phyloP scores from a whole-genome alignment of 2,797 vertebrate genomes.

The Arremon aurantiirostris region DNA sequence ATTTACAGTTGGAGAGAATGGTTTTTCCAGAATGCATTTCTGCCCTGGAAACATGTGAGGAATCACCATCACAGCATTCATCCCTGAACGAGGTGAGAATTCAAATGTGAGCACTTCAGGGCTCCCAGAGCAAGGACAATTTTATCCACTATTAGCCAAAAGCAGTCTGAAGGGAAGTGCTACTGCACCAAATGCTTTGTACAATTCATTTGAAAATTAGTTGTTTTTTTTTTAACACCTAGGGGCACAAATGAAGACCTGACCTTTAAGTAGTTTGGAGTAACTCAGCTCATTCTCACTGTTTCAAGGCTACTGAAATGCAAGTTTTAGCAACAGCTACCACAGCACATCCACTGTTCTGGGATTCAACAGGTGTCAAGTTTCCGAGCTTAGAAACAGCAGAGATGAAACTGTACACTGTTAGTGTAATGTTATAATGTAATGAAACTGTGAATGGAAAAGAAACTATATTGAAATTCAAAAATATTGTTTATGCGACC shows the following conservation, averaged over 20 bases:
- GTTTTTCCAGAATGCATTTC: background rate
- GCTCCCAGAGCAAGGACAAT: background rate
- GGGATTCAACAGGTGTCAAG: background rate
- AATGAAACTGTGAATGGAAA: background rate
- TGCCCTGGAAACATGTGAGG: background rate
- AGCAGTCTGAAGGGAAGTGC: background rate
- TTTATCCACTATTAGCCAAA: background rate
- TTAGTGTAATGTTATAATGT: background rate
- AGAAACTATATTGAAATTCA: background rate
- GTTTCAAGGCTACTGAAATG: background rate
- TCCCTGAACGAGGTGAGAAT: background rate
- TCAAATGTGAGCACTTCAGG: background rate
- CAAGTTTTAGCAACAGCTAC: background rate
- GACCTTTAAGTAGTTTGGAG: background rate
- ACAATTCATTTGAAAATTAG: background rate
- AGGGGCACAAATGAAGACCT: background rate
- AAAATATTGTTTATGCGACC: background rate
- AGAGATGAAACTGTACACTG: background rate
- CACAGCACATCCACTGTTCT: background rate
- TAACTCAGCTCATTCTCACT: background rate
- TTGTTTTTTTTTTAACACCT: background rate
- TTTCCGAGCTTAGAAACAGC: background rate
- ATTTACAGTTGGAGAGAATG: background rate
- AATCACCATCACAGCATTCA: background rate
- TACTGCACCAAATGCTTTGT: background rate